phyloP scores from a whole-genome alignment of 1,140 invertebrate species.

The Nasonia giraulti region DNA sequence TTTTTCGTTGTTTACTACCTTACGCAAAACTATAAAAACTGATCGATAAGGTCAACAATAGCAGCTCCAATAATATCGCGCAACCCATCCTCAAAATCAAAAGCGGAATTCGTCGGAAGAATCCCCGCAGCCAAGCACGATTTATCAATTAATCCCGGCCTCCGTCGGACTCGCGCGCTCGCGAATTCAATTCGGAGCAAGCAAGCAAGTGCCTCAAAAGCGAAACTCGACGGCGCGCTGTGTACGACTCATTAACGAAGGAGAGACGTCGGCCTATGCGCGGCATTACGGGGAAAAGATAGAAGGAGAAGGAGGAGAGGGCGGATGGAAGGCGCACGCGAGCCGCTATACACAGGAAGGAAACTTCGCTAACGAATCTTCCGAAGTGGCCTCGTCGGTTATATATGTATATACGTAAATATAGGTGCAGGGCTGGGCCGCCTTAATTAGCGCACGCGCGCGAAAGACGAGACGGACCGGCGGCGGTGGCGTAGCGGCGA shows the following conservation, averaged over 20 bases:
- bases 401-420: neutral
- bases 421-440: neutral
- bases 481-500: neutral
- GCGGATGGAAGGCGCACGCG: neutral
- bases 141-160: slow-evolving; percentile 24
- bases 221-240: neutral
- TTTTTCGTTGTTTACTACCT: no score
- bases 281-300: neutral
- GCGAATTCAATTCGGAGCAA: slow-evolving; percentile 12
- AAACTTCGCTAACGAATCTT: slow-evolving; percentile 48
- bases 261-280: neutral
- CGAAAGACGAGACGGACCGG: neutral
- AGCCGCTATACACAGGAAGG: slow-evolving; percentile 12
- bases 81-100: no score
- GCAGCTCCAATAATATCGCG: no score
- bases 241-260: slow-evolving; percentile 26
- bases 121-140: neutral
- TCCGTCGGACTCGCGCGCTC: neutral
- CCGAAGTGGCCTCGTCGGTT: slow-evolving; percentile 34
- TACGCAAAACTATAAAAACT: no score
- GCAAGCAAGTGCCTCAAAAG: neutral
- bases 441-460: slow-evolving; percentile 36
- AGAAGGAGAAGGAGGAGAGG: neutral
- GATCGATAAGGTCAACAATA: no score
- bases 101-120: neutral